phyloP scores from a whole-genome alignment of 1,140 invertebrate genomes.

The Agraylea sexmaculata region DNA sequence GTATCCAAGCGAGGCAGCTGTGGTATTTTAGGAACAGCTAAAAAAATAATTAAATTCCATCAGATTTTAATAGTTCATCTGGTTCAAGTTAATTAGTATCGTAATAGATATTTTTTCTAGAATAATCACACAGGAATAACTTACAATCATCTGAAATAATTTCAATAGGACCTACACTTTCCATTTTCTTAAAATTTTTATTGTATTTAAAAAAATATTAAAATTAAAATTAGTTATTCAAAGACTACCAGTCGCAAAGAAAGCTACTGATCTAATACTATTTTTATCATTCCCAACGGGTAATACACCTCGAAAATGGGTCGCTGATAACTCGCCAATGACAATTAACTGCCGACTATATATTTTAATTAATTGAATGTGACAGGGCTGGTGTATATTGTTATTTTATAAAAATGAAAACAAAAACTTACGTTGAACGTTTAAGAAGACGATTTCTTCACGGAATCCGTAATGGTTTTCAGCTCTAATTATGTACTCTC shows the following conservation, averaged over 20 bases:
- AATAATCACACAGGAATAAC: no score
- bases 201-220: no score
- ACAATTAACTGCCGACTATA: neutral
- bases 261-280: no score
- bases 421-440: conserved; percentile 77
- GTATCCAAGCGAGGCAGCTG: conserved; percentile 63
- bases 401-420: conserved; percentile 6
- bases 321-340: neutral
- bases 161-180: no score
- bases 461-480: conserved; percentile 95
- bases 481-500: conserved; percentile 93
- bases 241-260: no score
- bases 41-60: no score
- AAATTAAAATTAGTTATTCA: no score
- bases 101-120: no score
- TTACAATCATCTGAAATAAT: no score
- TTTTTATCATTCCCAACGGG: conserved; percentile 1
- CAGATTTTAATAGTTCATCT: no score
- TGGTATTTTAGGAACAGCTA: conserved; percentile 70
- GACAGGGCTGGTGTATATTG: neutral
- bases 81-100: no score
- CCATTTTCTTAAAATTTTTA: no score
- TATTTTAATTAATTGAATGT: neutral
- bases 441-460: conserved; percentile 94
- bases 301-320: neutral